Evolutionary conservation across 2,888 invertebrate species (phyloP).

Genomic region (Pomacea canaliculata): DNA sequence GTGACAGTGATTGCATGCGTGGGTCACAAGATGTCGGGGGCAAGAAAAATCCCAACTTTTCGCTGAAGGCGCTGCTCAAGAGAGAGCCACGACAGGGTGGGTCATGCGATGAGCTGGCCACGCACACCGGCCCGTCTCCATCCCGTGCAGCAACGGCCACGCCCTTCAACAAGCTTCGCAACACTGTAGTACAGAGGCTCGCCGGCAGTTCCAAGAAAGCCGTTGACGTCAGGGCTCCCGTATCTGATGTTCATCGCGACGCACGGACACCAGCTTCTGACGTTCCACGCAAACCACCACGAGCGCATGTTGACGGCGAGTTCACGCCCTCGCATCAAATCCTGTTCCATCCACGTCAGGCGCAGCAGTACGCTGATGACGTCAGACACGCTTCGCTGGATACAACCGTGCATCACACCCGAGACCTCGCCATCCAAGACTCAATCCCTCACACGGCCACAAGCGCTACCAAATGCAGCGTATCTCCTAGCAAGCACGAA

Average conservation of each 20-base stretch:
- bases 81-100: conserved; percentile 42
- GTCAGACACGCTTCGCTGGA: neutral
- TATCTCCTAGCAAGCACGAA: conserved; percentile 30
- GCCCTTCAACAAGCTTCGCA: conserved; percentile 52
- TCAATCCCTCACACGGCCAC: conserved; percentile 34
- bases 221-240: conserved; percentile 8
- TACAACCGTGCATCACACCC: neutral
- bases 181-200: conserved; percentile 54
- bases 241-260: neutral
- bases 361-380: neutral
- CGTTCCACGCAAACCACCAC: neutral
- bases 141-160: conserved; percentile 31
- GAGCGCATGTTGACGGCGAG: neutral
- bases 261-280: neutral
- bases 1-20: conserved; percentile 8
- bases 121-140: conserved; percentile 32
- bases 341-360: conserved; percentile 11
- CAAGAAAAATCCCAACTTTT: conserved; percentile 50
- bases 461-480: conserved; percentile 32
- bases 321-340: conserved; percentile 12
- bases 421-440: conserved; percentile 23
- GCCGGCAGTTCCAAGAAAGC: conserved; percentile 37
- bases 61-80: conserved; percentile 56
- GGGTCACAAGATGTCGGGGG: conserved; percentile 24
- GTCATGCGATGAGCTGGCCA: conserved; percentile 1